Evolutionary conservation across 2,888 invertebrate genomes (phyloP), one percentile per base, ranked within the genome.

Genomic region (Phasia obesa): DNA sequence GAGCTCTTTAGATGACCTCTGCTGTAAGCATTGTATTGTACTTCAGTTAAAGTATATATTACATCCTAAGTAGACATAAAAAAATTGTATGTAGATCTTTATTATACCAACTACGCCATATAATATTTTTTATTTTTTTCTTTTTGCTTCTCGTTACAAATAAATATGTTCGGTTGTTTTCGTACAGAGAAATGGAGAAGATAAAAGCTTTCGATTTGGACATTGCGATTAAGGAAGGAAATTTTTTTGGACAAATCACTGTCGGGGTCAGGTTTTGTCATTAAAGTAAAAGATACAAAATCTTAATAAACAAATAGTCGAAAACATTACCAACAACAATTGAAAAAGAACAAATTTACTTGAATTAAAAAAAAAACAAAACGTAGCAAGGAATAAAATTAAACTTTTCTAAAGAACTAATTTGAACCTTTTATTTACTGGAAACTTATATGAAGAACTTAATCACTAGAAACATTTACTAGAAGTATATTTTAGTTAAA

Each of bases 181-280:
- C 19, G 47, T 11, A 42, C 6, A 11, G 38, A 57, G 23, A 42
- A 27, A 23, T 59, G 21, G 49, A 64, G 35, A 65, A 65, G 75
- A 83, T 79, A 75, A 83, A 86, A 86, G 59, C 78, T 74, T 85
- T 80, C 76, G 86, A 86, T 84, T 85, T 84, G 86, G 87, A 87
- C 87, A 87, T 86, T 86, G 89, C 88, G 90, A 90, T 90, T 90
- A 90, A 88, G 89, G 89, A 89, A 90, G 89, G 89, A 90, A 90
- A 89, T 90, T 88, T 89, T 90, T 90, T 90, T 87, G 88, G 88
- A 88, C 88, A 87, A 84, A 84, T 83, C 83, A 83, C 79, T 83
- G 83, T 75, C 83, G 79, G 83, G 83, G 83, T 83, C 83, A 83
- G 83, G 75, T 83, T 75, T 79, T 83, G 75, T 75, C 79, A 79